Percentiles rank a stretch among this genome's conserved stretches.
Evolutionary conservation across 2,113 vertebrate species (phyloP).

Genomic region (Pachycephala philippinensis): DNA sequence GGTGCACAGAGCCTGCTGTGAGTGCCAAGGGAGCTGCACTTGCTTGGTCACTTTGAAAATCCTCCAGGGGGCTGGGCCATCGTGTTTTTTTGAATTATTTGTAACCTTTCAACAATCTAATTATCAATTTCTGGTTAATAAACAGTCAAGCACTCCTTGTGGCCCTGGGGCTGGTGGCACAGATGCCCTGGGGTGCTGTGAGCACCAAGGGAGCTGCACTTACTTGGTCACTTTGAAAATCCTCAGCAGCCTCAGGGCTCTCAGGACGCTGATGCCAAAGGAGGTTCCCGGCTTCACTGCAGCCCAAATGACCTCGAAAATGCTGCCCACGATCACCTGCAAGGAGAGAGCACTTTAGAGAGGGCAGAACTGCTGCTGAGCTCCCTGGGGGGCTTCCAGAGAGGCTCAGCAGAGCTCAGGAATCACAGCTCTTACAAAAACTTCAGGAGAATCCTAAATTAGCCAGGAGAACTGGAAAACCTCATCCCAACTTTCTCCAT

Average conservation of each 20-base stretch:
- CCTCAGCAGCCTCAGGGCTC: conserved; percentile 87
- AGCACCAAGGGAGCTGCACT: neutral
- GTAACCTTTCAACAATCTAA: rapidly evolving
- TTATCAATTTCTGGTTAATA: rapidly evolving
- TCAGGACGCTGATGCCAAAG: conserved; percentile 92
- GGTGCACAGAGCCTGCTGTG: rapidly evolving
- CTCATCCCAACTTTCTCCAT: neutral
- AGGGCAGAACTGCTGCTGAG: neutral
- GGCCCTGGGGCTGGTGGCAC: neutral
- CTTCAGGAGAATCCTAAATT: neutral
- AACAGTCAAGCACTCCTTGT: rapidly evolving
- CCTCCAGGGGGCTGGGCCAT: too few relatives aligned
- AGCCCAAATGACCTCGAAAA: conserved; percentile 96
- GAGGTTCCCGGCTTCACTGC: conserved; percentile 92
- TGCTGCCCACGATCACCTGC: conserved; percentile 95
- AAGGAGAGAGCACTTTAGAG: neutral
- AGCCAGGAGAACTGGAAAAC: neutral
- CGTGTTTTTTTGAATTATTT: rapidly evolving
- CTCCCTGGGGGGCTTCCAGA: neutral
- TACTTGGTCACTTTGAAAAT: conserved; percentile 99
- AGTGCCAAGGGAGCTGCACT: too few relatives aligned
- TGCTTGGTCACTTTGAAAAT: conserved; percentile 98
- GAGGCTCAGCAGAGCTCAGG: neutral
- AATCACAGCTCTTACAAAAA: neutral
- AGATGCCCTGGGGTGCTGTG: rapidly evolving